Conservation (phyloP, 2,113 vertebrate species). For the Chionodraco myersi region DNA sequence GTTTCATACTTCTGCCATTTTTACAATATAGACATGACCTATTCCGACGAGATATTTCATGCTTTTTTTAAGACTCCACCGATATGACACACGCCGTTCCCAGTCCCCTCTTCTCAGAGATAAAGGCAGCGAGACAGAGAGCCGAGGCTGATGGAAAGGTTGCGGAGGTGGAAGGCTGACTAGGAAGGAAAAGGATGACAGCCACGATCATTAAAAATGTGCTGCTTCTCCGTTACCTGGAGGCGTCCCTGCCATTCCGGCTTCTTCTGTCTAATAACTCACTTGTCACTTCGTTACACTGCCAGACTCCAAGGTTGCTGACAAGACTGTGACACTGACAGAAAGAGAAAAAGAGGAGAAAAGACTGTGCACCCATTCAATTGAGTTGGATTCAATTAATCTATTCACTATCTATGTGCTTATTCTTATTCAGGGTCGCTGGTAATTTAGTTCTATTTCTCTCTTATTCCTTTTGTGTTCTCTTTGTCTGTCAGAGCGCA, state of each 20-base stretch:
- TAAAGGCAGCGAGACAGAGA: conserved; percentile 63
- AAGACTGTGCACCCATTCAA: conserved; percentile 33
- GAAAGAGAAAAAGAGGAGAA: conserved; percentile 50
- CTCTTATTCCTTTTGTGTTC: conserved; percentile 29
- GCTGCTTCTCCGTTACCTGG: conserved; percentile 81
- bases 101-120: conserved; percentile 61
- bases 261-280: conserved; percentile 96
- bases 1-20: conserved; percentile 62
- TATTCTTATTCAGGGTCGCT: conserved; percentile 57
- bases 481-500: conserved; percentile 62
- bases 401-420: conserved; percentile 50
- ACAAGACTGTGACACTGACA: conserved; percentile 93
- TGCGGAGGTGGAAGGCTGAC: conserved; percentile 78
- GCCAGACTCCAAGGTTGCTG: conserved; percentile 90
- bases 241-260: conserved; percentile 89
- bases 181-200: conserved; percentile 76
- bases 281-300: conserved; percentile 95
- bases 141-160: conserved; percentile 71
- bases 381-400: conserved; percentile 58
- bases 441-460: conserved; percentile 54
- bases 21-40: conserved; percentile 61
- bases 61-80: conserved; percentile 54
- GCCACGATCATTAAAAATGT: conserved; percentile 82
- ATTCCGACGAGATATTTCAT: conserved; percentile 55
- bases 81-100: conserved; percentile 58